These are phyloP conservation scores for Phalacrocorax brasilianus DNA, from an alignment of 2,113 vertebrate genomes.

Conservation along the genomic window DNA sequence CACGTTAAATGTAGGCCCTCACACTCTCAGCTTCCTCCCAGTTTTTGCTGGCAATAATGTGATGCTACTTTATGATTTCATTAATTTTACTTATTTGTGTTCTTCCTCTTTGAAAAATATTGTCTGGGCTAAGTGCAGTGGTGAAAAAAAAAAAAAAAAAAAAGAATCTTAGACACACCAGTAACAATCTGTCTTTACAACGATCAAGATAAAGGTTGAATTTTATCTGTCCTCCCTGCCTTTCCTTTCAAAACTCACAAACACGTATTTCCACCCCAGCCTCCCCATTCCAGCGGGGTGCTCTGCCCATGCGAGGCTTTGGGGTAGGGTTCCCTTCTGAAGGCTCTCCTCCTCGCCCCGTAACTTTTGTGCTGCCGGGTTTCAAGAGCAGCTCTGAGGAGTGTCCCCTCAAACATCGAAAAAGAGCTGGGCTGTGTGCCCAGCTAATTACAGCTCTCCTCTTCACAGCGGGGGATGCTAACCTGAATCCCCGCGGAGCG, in stretches of 20 bases:
- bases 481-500: background rate
- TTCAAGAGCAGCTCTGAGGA: background rate
- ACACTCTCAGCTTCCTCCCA: background rate
- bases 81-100: background rate
- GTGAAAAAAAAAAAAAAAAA: background rate
- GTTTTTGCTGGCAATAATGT: background rate
- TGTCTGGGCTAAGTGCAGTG: background rate
- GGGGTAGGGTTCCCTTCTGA: background rate
- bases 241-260: background rate
- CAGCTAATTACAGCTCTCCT: background rate
- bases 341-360: background rate
- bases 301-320: background rate
- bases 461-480: background rate
- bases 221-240: background rate
- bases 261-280: rapidly evolving
- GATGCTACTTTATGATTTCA: background rate
- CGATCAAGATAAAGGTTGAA: background rate
- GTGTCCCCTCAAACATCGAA: background rate
- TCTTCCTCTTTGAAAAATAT: background rate
- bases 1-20: background rate
- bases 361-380: background rate
- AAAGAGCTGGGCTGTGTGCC: background rate
- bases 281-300: background rate
- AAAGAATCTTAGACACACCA: background rate
- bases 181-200: background rate